These are phyloP conservation scores for Orestias chungarensis DNA, from an alignment of 2,797 vertebrate genomes.

Conservation along the genomic window DNA sequence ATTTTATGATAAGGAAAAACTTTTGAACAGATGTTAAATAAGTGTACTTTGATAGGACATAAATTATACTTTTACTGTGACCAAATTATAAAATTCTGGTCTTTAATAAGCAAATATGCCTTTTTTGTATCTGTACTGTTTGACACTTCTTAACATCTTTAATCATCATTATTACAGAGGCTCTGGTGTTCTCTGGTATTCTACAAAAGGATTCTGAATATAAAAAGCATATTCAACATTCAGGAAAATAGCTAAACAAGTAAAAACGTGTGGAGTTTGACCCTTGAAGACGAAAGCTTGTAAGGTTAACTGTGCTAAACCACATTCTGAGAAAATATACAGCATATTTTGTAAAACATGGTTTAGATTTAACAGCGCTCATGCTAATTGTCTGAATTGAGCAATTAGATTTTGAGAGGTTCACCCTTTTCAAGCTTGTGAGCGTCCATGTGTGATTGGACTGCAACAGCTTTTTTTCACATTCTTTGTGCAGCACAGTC, in stretches of 20 bases:
- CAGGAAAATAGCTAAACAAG: slow-evolving; percentile 61
- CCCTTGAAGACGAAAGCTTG: slow-evolving; percentile 32
- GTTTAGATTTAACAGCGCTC: slow-evolving; percentile 7
- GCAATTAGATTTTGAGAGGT: neutral
- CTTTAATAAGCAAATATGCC: neutral
- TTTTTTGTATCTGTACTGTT: slow-evolving; percentile 12
- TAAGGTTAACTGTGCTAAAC: slow-evolving; percentile 37
- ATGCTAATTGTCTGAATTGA: neutral
- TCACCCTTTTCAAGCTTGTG: neutral
- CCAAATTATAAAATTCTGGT: slow-evolving; percentile 17
- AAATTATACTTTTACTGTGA: slow-evolving; percentile 6
- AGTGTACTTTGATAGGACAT: neutral
- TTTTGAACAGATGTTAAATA: neutral
- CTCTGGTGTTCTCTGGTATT: slow-evolving; percentile 51
- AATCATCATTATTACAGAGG: slow-evolving; percentile 45
- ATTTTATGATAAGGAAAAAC: neutral
- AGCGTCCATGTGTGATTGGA: neutral
- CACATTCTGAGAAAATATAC: slow-evolving; percentile 16
- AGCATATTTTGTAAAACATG: neutral
- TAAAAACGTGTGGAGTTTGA: slow-evolving; percentile 65
- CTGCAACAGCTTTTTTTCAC: neutral
- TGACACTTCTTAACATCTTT: slow-evolving; percentile 29
- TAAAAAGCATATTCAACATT: slow-evolving; percentile 38
- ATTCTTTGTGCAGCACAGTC: neutral
- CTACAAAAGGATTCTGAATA: slow-evolving; percentile 20